phyloP scores from a whole-genome alignment of 1,140 invertebrate genomes.

The Cyphomyrmex costatus region DNA sequence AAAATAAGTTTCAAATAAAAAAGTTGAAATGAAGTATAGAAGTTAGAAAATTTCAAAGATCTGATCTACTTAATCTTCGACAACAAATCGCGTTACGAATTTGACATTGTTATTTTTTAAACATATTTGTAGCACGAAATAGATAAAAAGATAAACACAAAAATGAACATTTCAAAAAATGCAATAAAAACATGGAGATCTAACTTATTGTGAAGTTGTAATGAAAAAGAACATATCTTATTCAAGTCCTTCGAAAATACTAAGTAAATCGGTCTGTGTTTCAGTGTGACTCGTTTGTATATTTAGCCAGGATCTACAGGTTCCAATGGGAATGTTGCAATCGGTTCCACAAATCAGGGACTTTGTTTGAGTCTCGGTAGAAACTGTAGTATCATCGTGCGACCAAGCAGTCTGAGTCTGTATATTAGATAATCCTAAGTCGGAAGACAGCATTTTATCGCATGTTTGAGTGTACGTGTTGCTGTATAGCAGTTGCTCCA shows the following conservation, averaged over 20 bases:
- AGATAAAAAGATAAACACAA: not conserved
- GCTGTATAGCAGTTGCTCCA: constrained; percentile 86
- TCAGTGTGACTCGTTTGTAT: constrained; percentile 85
- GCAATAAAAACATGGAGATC: constrained; percentile 1
- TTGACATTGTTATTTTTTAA: constrained; percentile 37
- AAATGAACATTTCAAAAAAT: not conserved
- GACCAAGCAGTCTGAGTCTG: constrained; percentile 89
- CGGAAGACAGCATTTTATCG: constrained; percentile 87
- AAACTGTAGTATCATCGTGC: constrained; percentile 82
- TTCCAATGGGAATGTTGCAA: constrained; percentile 74
- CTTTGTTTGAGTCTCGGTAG: constrained; percentile 85
- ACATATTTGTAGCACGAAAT: constrained; percentile 7
- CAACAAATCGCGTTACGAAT: not conserved
- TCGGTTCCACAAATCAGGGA: constrained; percentile 73
- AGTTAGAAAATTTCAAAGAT: not conserved
- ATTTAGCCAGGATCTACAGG: constrained; percentile 79
- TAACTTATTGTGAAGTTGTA: not conserved
- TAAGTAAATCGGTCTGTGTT: constrained; percentile 85
- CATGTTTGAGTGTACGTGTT: constrained; percentile 89
- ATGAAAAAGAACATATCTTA: constrained; percentile 51
- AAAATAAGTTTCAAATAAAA: constrained; percentile 23
- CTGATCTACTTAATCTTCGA: not conserved
- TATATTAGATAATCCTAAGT: constrained; percentile 88
- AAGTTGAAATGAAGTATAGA: constrained; percentile 13
- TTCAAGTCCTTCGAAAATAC: constrained; percentile 83